Evolutionary conservation across 1,140 invertebrate species (phyloP).

Genomic region (Latrodectus geometricus): DNA sequence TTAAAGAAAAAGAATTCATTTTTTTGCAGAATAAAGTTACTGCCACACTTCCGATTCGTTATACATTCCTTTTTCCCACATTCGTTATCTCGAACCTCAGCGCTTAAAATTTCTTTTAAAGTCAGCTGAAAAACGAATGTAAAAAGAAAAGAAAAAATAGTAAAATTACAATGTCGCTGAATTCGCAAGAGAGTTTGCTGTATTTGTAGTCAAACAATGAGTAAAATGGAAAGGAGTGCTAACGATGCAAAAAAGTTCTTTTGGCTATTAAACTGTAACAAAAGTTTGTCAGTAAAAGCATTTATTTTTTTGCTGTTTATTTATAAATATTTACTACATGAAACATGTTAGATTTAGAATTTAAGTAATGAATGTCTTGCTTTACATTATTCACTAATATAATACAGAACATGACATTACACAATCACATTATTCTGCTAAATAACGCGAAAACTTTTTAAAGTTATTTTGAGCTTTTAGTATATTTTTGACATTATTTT

Average conservation of each 20-base stretch:
- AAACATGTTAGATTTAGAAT: too few species aligned
- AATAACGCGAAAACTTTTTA: too few species aligned
- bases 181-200: not conserved
- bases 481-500: too few species aligned
- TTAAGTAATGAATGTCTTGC: too few species aligned
- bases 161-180: slow-evolving; percentile 7
- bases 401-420: too few species aligned
- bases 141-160: not conserved
- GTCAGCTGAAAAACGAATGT: not conserved
- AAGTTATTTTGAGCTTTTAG: too few species aligned
- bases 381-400: too few species aligned
- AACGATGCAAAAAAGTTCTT: slow-evolving; percentile 23
- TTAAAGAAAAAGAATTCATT: not conserved
- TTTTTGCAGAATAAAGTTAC: not conserved
- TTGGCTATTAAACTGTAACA: slow-evolving; percentile 4
- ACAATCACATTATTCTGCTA: too few species aligned
- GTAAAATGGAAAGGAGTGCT: not conserved
- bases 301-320: too few species aligned
- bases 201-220: slow-evolving; percentile 28
- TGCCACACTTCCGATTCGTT: not conserved
- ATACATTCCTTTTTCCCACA: not conserved
- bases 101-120: slow-evolving; percentile 18
- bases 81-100: slow-evolving; percentile 6
- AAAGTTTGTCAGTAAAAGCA: too few species aligned
- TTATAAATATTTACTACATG: too few species aligned